Conservation (phyloP, 1,140 invertebrate genomes). For the Hydropsyche tenuis region DNA sequence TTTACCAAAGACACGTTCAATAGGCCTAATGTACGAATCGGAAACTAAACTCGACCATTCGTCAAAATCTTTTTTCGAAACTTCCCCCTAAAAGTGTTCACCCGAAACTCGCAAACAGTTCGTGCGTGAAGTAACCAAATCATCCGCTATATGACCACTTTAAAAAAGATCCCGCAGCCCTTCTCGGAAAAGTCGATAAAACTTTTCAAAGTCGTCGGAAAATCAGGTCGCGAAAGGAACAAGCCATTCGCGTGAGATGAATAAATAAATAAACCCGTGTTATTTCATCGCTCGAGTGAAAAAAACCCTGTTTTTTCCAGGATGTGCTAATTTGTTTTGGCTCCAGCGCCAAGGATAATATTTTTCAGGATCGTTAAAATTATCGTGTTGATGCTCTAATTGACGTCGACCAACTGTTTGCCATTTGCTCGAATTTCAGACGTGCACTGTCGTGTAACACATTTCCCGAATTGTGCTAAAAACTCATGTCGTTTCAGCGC, state of each 20-base stretch:
- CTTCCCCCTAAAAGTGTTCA: not conserved
- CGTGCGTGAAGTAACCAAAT: not conserved
- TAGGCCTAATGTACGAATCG: conserved; percentile 21
- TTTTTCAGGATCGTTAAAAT: not conserved
- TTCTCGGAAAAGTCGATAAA: too few species aligned
- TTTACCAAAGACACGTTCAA: not conserved
- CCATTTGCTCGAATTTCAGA: not conserved
- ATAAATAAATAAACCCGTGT: too few species aligned
- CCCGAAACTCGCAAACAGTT: not conserved
- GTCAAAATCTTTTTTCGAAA: not conserved
- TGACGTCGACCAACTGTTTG: not conserved
- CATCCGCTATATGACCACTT: too few species aligned
- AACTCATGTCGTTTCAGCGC: not conserved
- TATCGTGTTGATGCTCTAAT: not conserved
- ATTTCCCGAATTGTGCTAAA: too few species aligned
- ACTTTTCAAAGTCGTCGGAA: too few species aligned
- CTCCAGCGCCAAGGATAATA: not conserved
- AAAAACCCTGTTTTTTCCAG: too few species aligned
- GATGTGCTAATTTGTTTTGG: not conserved
- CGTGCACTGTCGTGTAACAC: not conserved
- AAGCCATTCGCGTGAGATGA: too few species aligned
- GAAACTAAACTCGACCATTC: conserved; percentile 27
- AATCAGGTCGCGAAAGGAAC: too few species aligned
- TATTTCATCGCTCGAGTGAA: too few species aligned
- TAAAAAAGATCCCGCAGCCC: too few species aligned